Evolutionary conservation across 2,888 invertebrate genomes (phyloP), one percentile per base, ranked within the genome.

Genomic region (Apamea sordens): DNA sequence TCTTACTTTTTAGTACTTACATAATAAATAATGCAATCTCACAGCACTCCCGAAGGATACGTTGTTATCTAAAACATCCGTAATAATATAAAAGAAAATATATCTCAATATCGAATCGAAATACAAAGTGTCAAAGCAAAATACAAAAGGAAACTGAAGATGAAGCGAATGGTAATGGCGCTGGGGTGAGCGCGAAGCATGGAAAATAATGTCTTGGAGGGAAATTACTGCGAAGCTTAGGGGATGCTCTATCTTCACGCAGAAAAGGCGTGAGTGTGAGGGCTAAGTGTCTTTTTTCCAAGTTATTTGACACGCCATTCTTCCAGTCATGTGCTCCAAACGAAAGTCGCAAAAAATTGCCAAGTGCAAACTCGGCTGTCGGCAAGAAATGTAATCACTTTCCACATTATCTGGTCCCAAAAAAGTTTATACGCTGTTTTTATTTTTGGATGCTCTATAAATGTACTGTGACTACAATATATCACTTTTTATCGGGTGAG

Each of bases 271-370:
- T 89, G 92, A 93, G 93, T 92, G 93, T 92, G 93, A 89, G 89
- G 90, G 89, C 94, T 94, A 95, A 96, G 94, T 95, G 94, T 93
- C 94, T 95, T 95, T 89, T 94, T 95, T 94, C 94, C 94, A 92
- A 94, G 93, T 94, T 95, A 95, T 95, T 96, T 94, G 93, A 94
- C 93, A 88, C 89, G 82, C 80, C 92, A 92, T 93, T 90, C 91
- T 90, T 84, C 86, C 81, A 89, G 88, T 87, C 89, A 90, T 89
- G 90, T 88, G 89, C 90, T 87, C 87, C 88, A 83, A 80, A 82
- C 89, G 88, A 85, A 86, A 87, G 84, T 72, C 87, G 87, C 91
- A 95, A 94, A 94, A 95, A 95, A 94, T 81, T 86, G 81, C 88
- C 74, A 86, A 88, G 82, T 88, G 86, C 82, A 82, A 88, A 86